These are phyloP conservation scores for Hemitrygon akajei DNA, from an alignment of 2,797 vertebrate genomes.

Conservation along the genomic window DNA sequence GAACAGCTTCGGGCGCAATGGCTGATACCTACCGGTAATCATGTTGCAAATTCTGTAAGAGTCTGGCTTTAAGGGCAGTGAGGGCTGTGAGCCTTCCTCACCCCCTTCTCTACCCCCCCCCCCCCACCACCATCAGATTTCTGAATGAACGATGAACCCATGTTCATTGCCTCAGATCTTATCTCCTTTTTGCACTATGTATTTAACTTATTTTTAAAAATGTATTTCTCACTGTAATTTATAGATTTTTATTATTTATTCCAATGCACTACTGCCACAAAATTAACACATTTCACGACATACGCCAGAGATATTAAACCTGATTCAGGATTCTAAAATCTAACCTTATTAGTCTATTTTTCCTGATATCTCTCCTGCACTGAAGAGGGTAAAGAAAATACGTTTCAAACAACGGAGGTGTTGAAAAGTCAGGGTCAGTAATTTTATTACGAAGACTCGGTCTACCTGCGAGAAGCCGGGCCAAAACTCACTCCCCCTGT, in stretches of 20 bases:
- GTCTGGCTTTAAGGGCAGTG: not conserved
- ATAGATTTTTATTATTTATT: no score
- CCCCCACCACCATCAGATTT: no score
- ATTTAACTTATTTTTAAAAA: no score
- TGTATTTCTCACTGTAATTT: no score
- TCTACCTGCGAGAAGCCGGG: not conserved
- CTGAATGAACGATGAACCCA: no score
- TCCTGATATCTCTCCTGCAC: not conserved
- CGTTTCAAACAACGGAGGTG: not conserved
- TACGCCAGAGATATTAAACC: no score
- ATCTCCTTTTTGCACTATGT: no score
- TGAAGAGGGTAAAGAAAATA: not conserved
- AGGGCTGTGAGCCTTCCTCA: not conserved
- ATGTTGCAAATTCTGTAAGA: not conserved
- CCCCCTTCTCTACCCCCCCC: not conserved
- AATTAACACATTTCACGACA: no score
- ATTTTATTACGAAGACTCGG: not conserved
- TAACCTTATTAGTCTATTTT: not conserved
- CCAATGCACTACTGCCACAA: no score
- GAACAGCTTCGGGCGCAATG: not conserved
- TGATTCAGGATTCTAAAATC: no score
- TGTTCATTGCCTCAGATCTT: no score
- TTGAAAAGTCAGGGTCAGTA: not conserved
- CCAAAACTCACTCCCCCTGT: not conserved
- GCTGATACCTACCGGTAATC: not conserved